phyloP scores from a whole-genome alignment of 2,888 invertebrate species.

The Melanchra persicariae region DNA sequence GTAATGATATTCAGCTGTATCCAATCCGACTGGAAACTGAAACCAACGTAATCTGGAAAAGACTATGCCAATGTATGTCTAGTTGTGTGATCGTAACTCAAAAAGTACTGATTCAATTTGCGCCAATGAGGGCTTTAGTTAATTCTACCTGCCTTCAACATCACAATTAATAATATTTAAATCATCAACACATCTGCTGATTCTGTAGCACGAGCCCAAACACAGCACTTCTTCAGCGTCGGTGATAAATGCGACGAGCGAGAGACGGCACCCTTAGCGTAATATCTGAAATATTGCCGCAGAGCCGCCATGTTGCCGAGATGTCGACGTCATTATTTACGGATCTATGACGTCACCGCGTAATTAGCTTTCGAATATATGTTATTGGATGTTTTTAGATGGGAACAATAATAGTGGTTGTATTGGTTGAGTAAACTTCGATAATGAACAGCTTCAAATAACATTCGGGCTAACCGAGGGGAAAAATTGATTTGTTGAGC shows the following conservation, averaged over 20 bases:
- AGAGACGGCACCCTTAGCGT: constrained; percentile 60
- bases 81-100: too few species aligned
- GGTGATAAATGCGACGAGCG: constrained; percentile 56
- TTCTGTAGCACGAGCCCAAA: constrained; percentile 15
- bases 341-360: constrained; percentile 70
- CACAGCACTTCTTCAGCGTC: constrained; percentile 13
- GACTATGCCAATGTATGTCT: too few species aligned
- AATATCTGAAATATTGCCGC: constrained; percentile 69
- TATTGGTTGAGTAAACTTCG: constrained; percentile 6
- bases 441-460: neutral
- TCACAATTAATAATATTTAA: constrained; percentile 1
- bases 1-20: too few species aligned
- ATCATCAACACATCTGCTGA: constrained; percentile 36
- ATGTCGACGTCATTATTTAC: constrained; percentile 75
- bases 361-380: constrained; percentile 77
- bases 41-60: too few species aligned
- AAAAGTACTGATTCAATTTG: too few species aligned
- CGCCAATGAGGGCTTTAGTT: too few species aligned
- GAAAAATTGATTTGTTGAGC: too few species aligned
- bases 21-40: too few species aligned
- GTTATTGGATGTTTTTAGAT: constrained; percentile 65
- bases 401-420: constrained; percentile 4
- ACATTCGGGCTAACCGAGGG: too few species aligned
- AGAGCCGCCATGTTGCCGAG: constrained; percentile 68
- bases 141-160: neutral